Evolutionary conservation across 2,888 invertebrate genomes (phyloP).

Genomic region (Leucoptera coffeella): DNA sequence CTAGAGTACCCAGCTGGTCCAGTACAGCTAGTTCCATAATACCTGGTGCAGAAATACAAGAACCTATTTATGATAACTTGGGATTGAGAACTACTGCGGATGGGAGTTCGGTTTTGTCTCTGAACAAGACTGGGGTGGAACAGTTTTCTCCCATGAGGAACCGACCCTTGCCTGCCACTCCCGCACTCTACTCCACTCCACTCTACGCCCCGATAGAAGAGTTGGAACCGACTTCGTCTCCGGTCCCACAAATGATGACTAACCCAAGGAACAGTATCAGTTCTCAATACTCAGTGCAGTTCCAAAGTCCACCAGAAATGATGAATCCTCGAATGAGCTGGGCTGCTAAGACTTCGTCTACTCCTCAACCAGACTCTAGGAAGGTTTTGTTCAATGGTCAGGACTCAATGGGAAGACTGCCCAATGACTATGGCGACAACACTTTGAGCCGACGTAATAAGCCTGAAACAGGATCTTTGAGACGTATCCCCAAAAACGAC

Average conservation of each 20-base stretch:
- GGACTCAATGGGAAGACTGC: constrained; percentile 24
- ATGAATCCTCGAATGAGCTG: constrained; percentile 41
- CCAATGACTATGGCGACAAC: constrained; percentile 26
- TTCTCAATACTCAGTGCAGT: constrained; percentile 40
- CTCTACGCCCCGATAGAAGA: constrained; percentile 49
- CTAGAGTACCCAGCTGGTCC: constrained; percentile 79
- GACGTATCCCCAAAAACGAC: constrained; percentile 22
- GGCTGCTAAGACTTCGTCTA: constrained; percentile 44
- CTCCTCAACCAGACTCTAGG: constrained; percentile 36
- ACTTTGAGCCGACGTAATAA: constrained; percentile 40
- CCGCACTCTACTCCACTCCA: constrained; percentile 35
- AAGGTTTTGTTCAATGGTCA: constrained; percentile 21
- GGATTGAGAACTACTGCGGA: constrained; percentile 80
- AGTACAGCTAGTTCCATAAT: constrained; percentile 53
- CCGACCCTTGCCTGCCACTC: constrained; percentile 61
- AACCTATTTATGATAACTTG: constrained; percentile 82
- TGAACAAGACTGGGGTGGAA: constrained; percentile 64
- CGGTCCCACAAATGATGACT: constrained; percentile 30
- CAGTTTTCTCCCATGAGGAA: constrained; percentile 57
- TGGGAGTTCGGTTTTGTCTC: constrained; percentile 73
- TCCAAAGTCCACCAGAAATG: constrained; percentile 46
- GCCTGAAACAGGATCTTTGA: constrained; percentile 45
- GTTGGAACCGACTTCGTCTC: constrained; percentile 42
- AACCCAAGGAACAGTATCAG: constrained; percentile 43
- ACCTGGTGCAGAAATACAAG: constrained; percentile 51